Evolutionary conservation across 2,888 invertebrate genomes (phyloP).

Genomic region (Augiades crinisus): DNA sequence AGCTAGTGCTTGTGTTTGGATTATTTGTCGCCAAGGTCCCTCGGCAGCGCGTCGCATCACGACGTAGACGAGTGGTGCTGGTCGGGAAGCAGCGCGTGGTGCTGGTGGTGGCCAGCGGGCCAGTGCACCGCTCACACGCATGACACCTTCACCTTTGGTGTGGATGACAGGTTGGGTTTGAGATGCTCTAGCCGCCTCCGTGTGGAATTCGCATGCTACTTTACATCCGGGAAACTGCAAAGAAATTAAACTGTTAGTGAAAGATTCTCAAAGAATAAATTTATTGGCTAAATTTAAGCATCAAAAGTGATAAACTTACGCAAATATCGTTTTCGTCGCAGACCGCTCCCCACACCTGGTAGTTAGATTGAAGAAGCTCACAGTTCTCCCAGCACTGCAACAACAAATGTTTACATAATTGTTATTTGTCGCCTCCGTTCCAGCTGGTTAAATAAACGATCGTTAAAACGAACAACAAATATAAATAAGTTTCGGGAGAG

Average conservation of each 20-base stretch:
- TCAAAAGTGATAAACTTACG: constrained; percentile 77
- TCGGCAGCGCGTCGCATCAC: constrained; percentile 85
- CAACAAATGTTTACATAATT: constrained; percentile 50
- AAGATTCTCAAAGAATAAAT: background rate
- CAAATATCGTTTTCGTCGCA: constrained; percentile 87
- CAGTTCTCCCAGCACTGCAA: constrained; percentile 90
- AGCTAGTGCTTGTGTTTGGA: constrained; percentile 84
- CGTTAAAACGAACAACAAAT: constrained; percentile 22
- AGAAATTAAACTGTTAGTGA: too few relatives aligned
- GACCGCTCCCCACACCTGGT: constrained; percentile 86
- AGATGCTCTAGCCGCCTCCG: constrained; percentile 82
- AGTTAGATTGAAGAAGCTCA: constrained; percentile 86
- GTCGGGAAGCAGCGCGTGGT: constrained; percentile 78
- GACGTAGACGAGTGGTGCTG: constrained; percentile 84
- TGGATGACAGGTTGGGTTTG: constrained; percentile 86
- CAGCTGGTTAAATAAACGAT: constrained; percentile 24
- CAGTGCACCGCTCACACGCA: constrained; percentile 82
- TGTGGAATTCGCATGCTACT: constrained; percentile 86
- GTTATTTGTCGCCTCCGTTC: constrained; percentile 19
- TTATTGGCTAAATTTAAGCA: background rate
- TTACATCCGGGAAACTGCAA: constrained; percentile 87
- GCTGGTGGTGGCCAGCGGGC: constrained; percentile 85
- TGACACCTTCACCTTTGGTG: constrained; percentile 85
- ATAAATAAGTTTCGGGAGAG: constrained; percentile 22
- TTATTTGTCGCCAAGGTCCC: constrained; percentile 85